Conservation (phyloP, 2,113 vertebrate genomes). For the Prochilodus magdalenae region DNA sequence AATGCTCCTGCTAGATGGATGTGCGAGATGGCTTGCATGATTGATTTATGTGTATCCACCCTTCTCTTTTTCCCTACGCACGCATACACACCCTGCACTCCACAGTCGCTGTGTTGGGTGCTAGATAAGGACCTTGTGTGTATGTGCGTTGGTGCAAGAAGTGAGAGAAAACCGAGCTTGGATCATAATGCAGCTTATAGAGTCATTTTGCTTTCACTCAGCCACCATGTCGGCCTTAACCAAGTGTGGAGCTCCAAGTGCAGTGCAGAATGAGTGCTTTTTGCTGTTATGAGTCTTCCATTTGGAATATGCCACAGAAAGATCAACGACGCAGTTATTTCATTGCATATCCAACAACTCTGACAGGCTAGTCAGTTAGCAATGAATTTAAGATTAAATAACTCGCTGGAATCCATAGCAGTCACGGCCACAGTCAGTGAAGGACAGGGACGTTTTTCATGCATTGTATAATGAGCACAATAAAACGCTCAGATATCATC, state of each 20-base stretch:
- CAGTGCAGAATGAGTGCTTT: background rate
- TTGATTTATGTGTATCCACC: slow-evolving; percentile 44
- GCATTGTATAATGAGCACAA: background rate
- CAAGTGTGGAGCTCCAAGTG: background rate
- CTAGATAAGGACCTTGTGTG: background rate
- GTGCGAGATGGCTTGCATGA: slow-evolving; percentile 56
- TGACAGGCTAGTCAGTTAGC: background rate
- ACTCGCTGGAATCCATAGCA: background rate
- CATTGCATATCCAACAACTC: background rate
- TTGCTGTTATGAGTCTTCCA: background rate
- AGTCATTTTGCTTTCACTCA: background rate
- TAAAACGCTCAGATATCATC: background rate
- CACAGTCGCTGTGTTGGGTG: background rate
- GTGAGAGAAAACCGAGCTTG: background rate
- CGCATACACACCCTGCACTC: background rate
- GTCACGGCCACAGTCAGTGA: background rate
- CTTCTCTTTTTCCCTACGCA: background rate
- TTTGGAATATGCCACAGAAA: background rate
- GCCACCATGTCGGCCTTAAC: background rate
- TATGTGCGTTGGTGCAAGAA: background rate
- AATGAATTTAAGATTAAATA: background rate
- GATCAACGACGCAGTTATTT: background rate
- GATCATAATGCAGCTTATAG: background rate
- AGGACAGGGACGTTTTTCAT: background rate
- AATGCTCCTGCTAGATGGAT: slow-evolving; percentile 10